Base-by-base conservation (phyloP, 2,113 vertebrate species). In the Phasianus colchicus region DNA sequence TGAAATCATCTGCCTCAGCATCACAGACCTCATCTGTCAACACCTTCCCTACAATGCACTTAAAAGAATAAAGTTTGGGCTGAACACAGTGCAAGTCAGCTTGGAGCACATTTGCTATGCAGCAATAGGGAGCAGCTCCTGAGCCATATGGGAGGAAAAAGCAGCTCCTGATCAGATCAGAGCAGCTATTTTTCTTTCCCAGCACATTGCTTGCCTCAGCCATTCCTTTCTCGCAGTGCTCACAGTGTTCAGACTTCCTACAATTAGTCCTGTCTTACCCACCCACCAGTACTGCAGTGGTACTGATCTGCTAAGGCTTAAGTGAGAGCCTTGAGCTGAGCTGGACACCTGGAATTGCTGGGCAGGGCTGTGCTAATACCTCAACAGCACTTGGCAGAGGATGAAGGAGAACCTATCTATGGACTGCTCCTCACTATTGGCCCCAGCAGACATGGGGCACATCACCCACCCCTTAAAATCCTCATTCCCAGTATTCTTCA, bases 41-140 rank as follows among this genome's bases (percentile, higher is more conserved):
- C 55, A 80, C 45, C 45, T 71, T 11, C 52, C 20, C 27, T 73
- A 45, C 40, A 15, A 58, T 12, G 11, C 13, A 15, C 0, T 0
- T 3, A 6, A 20, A 34, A 30, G 50, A 70, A 40, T 1, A 21
- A 42, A 55, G 13, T 25, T 55, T 3, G 1, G n/a, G 34, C 63
- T 84, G 34, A 43, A 54, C n/a, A 4, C 13, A 12, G 82, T 1
- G 2, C 43, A 1, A 6, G 43, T 34, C 30, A 72, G 55, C 54
- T 36, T 22, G 5, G 67, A 76, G 42, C 55, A n/a, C 7, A 0
- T 19, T 16, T 5, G 6, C 15, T 22, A 0, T 13, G 0, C 1
- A 15, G 47, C 61, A n/a, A 1, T 0, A 1, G 38, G 57, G 32
- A 91, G 63, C 58, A 85, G 43, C 70, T 54, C 43, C 42, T 9